Base-by-base conservation (phyloP, 2,113 vertebrate genomes). In the Lonchura striata region DNA sequence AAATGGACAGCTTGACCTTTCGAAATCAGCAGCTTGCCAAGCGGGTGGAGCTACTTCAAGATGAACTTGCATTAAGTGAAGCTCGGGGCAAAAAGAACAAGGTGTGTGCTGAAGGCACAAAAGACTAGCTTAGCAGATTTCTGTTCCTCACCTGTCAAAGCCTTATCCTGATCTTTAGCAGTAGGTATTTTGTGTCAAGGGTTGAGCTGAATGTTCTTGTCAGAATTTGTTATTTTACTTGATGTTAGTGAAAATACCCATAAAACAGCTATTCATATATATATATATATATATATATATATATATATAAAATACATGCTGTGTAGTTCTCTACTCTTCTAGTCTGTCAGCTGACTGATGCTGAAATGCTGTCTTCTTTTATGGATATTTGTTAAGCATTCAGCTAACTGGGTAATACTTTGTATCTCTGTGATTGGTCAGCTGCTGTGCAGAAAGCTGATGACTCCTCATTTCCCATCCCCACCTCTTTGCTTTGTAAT, bases 1-100 rank as follows among this genome's bases (percentile, higher is more conserved):
- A 99, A 98, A 99, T 99, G 99, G 99, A 99, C 97, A 99, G 99
- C 49, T 97, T 99, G 93, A 99, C 98, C 63, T 99, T 99, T 97
- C 98, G 99, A 92, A 99, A 99, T 97, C 99, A 99, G 82, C 99
- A 99, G 11, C 97, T 99, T 92, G 98, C 99, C 91, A 99, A 99
- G 96, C 98, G 99, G 27, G 99, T 99, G 94, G 99, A 99, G 95
- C 98, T 99, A 9, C 98, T 99, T 75, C 99, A 99, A 72, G 99
- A 99, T 89, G 99, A 99, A 85, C 98, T 99, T 50, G 96, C 98
- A 24, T 90, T 98, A 11, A 98, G 97, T 95, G 99, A 99, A 97
- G 88, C 98, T 56, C 98, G 98, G 84, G 98, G 98, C 97, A 99
- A 98, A 98, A 99, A 98, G 97, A 98, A 97, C 88, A 99, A 99